Percentiles rank a stretch among this genome's conserved stretches.
These are phyloP conservation scores for Callyntrura sp. DNA, from an alignment of 2,888 invertebrate genomes.

Conservation along the genomic window DNA sequence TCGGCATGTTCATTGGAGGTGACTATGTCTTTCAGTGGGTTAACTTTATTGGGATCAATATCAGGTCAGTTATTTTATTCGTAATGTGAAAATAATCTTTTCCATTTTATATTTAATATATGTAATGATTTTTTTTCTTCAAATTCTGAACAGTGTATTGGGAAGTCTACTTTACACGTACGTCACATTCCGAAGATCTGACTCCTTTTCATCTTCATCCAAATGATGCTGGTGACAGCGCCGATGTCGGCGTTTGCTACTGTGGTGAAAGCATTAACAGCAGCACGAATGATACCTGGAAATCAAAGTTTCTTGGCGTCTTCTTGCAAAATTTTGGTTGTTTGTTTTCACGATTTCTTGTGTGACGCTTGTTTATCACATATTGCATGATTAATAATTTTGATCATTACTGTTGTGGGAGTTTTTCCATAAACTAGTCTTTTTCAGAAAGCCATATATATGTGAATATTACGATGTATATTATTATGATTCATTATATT, in stretches of 20 bases:
- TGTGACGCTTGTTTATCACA: constrained; percentile 58
- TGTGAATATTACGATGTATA: neutral
- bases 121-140: neutral
- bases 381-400: neutral
- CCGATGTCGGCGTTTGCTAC: constrained; percentile 21
- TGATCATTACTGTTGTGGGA: constrained; percentile 37
- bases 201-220: constrained; percentile 53
- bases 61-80: constrained; percentile 87
- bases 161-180: constrained; percentile 95
- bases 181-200: constrained; percentile 91
- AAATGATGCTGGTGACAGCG: constrained; percentile 56
- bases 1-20: constrained; percentile 99
- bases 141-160: constrained; percentile 86
- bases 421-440: constrained; percentile 68
- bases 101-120: too few relatives aligned
- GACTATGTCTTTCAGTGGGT: constrained; percentile 98
- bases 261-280: neutral
- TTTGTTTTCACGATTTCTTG: neutral
- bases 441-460: constrained; percentile 66
- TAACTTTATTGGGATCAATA: constrained; percentile 98
- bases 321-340: neutral
- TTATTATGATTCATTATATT: constrained; percentile 6
- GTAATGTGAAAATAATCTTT: too few relatives aligned
- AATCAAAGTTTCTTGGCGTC: neutral
- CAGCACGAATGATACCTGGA: neutral